Conservation (phyloP, 2,888 invertebrate genomes). For the Eupithecia abbreviata region DNA sequence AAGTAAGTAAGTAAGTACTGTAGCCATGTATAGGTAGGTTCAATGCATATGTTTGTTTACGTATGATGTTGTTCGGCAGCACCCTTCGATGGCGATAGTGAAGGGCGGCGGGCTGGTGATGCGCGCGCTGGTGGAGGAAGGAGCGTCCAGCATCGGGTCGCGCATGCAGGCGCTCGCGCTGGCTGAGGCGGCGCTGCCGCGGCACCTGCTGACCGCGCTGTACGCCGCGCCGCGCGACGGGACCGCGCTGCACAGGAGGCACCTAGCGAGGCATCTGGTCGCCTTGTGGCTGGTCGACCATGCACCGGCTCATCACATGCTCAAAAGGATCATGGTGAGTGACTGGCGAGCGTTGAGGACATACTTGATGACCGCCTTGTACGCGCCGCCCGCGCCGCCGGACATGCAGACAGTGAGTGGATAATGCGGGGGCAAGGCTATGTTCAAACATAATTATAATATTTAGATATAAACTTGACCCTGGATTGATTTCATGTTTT, state of each 20-base stretch:
- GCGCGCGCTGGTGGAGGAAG: slow-evolving; percentile 99
- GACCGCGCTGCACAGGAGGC: slow-evolving; percentile 91
- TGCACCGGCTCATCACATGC: slow-evolving; percentile 93
- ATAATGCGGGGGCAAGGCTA: too few species aligned
- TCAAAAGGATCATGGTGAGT: slow-evolving; percentile 93
- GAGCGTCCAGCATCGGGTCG: slow-evolving; percentile 94
- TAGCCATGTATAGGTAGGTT: too few species aligned
- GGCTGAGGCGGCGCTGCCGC: slow-evolving; percentile 97
- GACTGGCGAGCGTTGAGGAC: too few species aligned
- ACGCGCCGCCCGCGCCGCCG: too few species aligned
- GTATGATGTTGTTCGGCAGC: slow-evolving; percentile 78
- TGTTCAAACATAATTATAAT: too few species aligned
- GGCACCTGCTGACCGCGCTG: slow-evolving; percentile 95
- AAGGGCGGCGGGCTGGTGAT: slow-evolving; percentile 99
- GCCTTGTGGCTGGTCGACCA: slow-evolving; percentile 98
- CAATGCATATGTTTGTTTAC: too few species aligned
- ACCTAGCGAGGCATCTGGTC: slow-evolving; percentile 95
- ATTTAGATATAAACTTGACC: too few species aligned
- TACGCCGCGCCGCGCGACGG: slow-evolving; percentile 87
- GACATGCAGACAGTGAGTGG: too few species aligned
- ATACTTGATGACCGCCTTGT: too few species aligned
- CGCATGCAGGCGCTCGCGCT: slow-evolving; percentile 98
- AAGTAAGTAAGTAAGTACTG: too few species aligned
- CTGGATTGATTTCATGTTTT: too few species aligned
- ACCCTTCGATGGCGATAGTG: slow-evolving; percentile 98